Evolutionary conservation across 2,113 vertebrate genomes (phyloP), one percentile per base, ranked within the genome.

Genomic region (Tupaia chinensis): DNA sequence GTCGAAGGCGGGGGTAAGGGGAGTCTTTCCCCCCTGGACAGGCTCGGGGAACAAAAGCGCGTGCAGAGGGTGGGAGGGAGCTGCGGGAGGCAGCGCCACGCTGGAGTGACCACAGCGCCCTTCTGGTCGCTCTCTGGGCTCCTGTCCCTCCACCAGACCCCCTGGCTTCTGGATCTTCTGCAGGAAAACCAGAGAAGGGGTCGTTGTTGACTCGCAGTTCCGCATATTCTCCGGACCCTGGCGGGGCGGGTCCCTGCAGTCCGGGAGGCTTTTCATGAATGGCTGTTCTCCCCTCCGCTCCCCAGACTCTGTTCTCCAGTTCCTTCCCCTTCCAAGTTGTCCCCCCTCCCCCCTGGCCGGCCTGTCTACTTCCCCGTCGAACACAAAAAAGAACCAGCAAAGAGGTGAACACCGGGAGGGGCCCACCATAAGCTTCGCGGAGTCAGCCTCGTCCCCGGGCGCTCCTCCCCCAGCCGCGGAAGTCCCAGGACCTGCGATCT

Each of bases 1-100:
- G 95, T 76, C 44, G 23, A 91, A 95, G 63, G 86, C 65, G 9
- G 91, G 96, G 82, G 89, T 95, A 96, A 95, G 95, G 82, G 91
- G 9, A 56, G 66, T 76, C 60, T 89, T 25, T 29, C n/a, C 25
- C 73, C 73, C 23, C 15, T 22, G 81, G 82, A 61, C 56, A 82
- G 80, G 58, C 73, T 89, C 44, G 0, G 88, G 91, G 44, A 91
- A 96, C 96, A 96, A 91, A 96, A 95, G 82, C 93, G 19, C 73
- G 63, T 16, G 86, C 60, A 9, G 44, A 56, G 69, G 61, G 61
- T 63, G 15, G 4, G 54, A 0, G 11, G 68, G 53, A 22, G 20
- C 87, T 12, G 20, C 27, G 10, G 80, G 80, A 84, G 32, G 34
- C 92, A 3, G 77, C 17, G 29, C 11, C 70, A 5, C 16, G 14